phyloP scores from a whole-genome alignment of 2,113 vertebrate genomes.

The Coryphaenoides rupestris region DNA sequence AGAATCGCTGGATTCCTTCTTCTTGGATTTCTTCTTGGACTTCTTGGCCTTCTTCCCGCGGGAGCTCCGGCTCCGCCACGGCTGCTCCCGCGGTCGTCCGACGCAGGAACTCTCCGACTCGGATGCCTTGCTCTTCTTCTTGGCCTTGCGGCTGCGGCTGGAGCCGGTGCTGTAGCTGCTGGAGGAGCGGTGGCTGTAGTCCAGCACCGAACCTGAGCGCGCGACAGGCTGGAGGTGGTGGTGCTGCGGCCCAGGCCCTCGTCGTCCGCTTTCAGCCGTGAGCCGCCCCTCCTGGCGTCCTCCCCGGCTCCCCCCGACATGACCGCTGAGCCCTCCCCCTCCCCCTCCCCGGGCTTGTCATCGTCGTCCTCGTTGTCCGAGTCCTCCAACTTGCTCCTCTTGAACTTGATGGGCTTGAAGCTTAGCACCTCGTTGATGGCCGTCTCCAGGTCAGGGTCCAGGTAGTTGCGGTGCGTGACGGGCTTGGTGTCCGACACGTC shows the following conservation, averaged over 20 bases:
- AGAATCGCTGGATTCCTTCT: conserved; percentile 75
- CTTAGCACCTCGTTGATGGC: conserved; percentile 94
- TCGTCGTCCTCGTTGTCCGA: conserved; percentile 70
- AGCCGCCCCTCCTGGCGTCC: conserved; percentile 66
- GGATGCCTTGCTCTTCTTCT: conserved; percentile 63
- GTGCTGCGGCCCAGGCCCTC: conserved; percentile 48
- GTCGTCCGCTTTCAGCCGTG: conserved; percentile 56
- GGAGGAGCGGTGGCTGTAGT: conserved; percentile 65
- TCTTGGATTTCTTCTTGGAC: conserved; percentile 73
- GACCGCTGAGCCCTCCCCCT: conserved; percentile 26
- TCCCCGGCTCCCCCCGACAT: conserved; percentile 36
- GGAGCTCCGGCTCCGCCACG: conserved; percentile 69
- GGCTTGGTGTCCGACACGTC: conserved; percentile 63
- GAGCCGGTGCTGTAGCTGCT: conserved; percentile 63
- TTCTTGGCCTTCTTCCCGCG: conserved; percentile 65
- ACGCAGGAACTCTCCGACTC: conserved; percentile 69
- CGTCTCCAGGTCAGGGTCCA: conserved; percentile 92
- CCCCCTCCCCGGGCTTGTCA: conserved; percentile 27
- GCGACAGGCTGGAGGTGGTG: conserved; percentile 62
- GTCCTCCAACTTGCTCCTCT: conserved; percentile 82
- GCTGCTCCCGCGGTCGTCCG: conserved; percentile 54
- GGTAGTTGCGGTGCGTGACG: conserved; percentile 80
- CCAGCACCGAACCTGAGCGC: conserved; percentile 79
- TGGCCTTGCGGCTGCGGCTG: conserved; percentile 54
- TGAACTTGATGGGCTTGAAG: conserved; percentile 84